phyloP scores from a whole-genome alignment of 2,797 vertebrate genomes.

The Cynodonichthys magdalenae region DNA sequence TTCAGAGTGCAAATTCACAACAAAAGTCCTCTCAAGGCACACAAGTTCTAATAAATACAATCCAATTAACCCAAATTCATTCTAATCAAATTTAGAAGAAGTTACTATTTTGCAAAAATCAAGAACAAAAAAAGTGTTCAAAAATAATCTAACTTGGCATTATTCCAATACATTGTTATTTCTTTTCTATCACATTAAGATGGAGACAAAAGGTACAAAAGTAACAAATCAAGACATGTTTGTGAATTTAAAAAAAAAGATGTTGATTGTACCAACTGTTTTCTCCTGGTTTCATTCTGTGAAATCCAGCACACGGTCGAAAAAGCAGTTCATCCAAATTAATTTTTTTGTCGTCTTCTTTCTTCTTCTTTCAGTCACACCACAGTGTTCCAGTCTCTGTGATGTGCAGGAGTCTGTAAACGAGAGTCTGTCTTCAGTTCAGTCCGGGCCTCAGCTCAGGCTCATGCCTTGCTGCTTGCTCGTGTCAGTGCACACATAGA shows the following conservation, averaged over 20 bases:
- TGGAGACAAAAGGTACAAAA: conserved; percentile 43
- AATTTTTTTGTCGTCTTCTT: not conserved
- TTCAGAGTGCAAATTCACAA: not conserved
- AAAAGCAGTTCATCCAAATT: conserved; percentile 11
- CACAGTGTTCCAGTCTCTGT: conserved; percentile 15
- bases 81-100: not conserved
- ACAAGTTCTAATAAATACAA: not conserved
- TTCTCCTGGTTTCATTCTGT: conserved; percentile 15
- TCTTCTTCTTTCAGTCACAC: conserved; percentile 5
- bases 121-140: conserved; percentile 23
- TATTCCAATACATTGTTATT: conserved; percentile 43
- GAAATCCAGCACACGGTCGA: conserved; percentile 2
- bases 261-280: conserved; percentile 25
- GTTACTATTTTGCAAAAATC: not conserved
- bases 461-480: conserved; percentile 92
- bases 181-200: conserved; percentile 43
- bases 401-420: conserved; percentile 31
- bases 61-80: not conserved
- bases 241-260: conserved; percentile 38
- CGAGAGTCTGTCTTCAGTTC: conserved; percentile 26
- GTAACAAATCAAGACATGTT: conserved; percentile 37
- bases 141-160: conserved; percentile 42
- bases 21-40: not conserved
- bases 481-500: conserved; percentile 94
- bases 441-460: conserved; percentile 83